phyloP scores from a whole-genome alignment of 2,888 invertebrate species.

The Eristalinus sepulchralis region DNA sequence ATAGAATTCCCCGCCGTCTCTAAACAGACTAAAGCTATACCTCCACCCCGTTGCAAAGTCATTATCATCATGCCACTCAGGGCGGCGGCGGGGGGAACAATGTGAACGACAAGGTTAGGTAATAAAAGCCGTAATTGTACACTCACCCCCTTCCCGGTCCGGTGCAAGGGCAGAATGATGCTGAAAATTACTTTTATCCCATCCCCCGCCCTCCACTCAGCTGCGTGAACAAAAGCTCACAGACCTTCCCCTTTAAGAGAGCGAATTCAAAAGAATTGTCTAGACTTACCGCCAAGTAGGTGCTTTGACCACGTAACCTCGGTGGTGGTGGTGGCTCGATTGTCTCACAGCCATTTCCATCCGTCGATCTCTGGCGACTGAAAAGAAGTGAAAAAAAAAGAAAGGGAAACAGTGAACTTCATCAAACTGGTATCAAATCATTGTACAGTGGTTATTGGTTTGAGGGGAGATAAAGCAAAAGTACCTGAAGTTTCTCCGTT shows the following conservation, averaged over 20 bases:
- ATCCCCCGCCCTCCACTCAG: too few relatives aligned
- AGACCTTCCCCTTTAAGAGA: neutral
- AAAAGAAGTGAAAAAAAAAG: slow-evolving; percentile 56
- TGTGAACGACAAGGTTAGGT: slow-evolving; percentile 43
- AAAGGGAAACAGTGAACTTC: slow-evolving; percentile 16
- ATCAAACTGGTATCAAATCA: slow-evolving; percentile 54
- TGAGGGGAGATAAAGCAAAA: neutral
- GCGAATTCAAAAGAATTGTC: slow-evolving; percentile 48
- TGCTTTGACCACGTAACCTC: slow-evolving; percentile 75
- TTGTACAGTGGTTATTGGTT: slow-evolving; percentile 24
- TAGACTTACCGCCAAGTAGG: slow-evolving; percentile 76
- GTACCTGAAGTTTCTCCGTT: slow-evolving; percentile 8
- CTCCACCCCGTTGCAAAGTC: neutral
- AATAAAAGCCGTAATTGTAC: slow-evolving; percentile 44
- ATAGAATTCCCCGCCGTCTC: slow-evolving; percentile 46
- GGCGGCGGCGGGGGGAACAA: slow-evolving; percentile 20
- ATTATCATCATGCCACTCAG: slow-evolving; percentile 6
- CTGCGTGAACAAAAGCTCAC: slow-evolving; percentile 10
- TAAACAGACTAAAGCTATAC: neutral
- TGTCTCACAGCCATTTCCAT: slow-evolving; percentile 73
- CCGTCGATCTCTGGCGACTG: slow-evolving; percentile 74
- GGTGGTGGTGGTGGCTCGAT: slow-evolving; percentile 74
- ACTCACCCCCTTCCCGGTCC: neutral
- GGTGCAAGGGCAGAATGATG: slow-evolving; percentile 1
- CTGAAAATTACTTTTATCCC: slow-evolving; percentile 56